A percentile compares a stretch with the other conserved stretches of the same genome.
phyloP scores from a whole-genome alignment of 2,888 invertebrate genomes.

The Clusia tigrina region DNA sequence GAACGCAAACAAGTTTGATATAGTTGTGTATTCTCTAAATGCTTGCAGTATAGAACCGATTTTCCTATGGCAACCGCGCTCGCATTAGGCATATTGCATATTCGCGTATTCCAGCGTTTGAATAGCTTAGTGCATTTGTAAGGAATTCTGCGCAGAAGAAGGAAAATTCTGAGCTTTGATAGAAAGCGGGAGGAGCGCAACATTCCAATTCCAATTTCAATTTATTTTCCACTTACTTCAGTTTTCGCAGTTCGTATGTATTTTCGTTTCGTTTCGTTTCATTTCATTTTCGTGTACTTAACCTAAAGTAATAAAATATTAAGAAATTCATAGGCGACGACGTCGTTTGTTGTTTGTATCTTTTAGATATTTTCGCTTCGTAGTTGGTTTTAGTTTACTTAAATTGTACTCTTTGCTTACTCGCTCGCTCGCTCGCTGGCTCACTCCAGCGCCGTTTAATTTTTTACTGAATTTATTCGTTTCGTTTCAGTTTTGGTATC shows the following conservation, averaged over 20 bases:
- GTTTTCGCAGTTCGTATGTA: slow-evolving; percentile 5
- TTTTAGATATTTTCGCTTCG: background rate
- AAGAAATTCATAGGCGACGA: background rate
- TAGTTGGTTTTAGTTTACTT: background rate
- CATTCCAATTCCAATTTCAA: background rate
- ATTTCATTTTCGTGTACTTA: slow-evolving; percentile 4
- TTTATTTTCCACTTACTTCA: background rate
- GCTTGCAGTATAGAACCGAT: no score
- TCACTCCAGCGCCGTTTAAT: background rate
- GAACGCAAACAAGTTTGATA: no score
- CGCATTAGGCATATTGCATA: no score
- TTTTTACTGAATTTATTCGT: slow-evolving; percentile 11
- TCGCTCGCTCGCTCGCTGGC: background rate
- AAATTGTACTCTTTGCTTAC: slow-evolving; percentile 6
- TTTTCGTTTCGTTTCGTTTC: background rate
- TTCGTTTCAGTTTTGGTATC: slow-evolving; percentile 5
- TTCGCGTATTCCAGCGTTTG: no score
- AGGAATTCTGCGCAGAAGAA: no score
- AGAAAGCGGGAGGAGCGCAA: no score
- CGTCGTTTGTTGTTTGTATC: background rate
- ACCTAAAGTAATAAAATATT: slow-evolving; percentile 10
- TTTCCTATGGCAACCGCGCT: no score
- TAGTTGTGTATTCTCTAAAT: no score
- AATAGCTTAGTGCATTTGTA: no score
- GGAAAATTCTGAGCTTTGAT: no score